A percentile compares a stretch with the other conserved stretches of the same genome.
phyloP scores from a whole-genome alignment of 1,140 invertebrate species.

The Orius insidiosus region DNA sequence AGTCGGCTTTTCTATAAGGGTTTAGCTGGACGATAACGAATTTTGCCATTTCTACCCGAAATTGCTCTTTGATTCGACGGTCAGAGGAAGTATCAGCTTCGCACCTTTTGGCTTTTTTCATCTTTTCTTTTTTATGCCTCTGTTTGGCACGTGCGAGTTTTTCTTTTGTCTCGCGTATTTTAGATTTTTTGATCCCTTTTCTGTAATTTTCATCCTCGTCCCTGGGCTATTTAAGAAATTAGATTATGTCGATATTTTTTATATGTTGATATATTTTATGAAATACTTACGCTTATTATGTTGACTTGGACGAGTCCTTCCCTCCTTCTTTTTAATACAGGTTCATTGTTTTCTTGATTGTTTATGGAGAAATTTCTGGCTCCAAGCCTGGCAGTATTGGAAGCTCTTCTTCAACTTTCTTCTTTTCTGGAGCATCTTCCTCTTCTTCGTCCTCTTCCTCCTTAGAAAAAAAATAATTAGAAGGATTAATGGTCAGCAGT shows the following conservation, averaged over 20 bases:
- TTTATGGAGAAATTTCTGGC: background rate
- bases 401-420: constrained; percentile 12
- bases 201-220: constrained; percentile 48
- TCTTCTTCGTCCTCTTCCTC: constrained; percentile 16
- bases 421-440: constrained; percentile 2
- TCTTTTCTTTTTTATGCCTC: constrained; percentile 23
- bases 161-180: constrained; percentile 46
- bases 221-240: constrained; percentile 37
- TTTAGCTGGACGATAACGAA: constrained; percentile 81
- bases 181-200: constrained; percentile 39
- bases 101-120: constrained; percentile 16
- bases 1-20: constrained; percentile 71
- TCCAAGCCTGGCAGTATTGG: background rate
- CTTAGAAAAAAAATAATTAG: constrained; percentile 2
- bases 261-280: too few relatives aligned
- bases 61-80: constrained; percentile 67
- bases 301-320: constrained; percentile 44
- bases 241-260: too few relatives aligned
- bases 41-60: constrained; percentile 71
- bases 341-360: constrained; percentile 9
- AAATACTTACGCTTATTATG: constrained; percentile 46
- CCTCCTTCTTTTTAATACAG: constrained; percentile 24
- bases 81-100: constrained; percentile 32
- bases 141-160: constrained; percentile 49
- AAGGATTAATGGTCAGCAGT: too few relatives aligned